Evolutionary conservation across 1,140 invertebrate genomes (phyloP).

Genomic region (Diorhabda carinulata): DNA sequence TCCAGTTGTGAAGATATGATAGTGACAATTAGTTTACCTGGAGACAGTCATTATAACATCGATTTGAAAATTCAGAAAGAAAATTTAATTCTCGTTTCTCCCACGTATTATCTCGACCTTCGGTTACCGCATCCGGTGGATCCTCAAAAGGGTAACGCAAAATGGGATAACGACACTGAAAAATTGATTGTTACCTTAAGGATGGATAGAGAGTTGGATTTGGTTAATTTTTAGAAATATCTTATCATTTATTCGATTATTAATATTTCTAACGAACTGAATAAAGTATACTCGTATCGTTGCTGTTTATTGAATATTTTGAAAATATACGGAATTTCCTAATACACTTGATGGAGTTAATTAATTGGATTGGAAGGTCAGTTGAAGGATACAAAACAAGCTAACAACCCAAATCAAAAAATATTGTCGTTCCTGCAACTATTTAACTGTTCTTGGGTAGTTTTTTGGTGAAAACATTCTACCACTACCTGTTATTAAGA

Average conservation of each 20-base stretch:
- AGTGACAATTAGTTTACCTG: conserved; percentile 68
- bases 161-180: conserved; percentile 67
- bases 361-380: no score
- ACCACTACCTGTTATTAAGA: no score
- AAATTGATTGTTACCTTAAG: conserved; percentile 66
- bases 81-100: conserved; percentile 60
- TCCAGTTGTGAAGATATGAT: conserved; percentile 84
- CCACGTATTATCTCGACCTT: conserved; percentile 66
- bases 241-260: not conserved
- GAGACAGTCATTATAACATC: conserved; percentile 62
- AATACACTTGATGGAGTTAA: no score
- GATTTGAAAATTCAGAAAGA: conserved; percentile 67
- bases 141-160: conserved; percentile 72
- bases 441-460: no score
- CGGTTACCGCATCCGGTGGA: conserved; percentile 75
- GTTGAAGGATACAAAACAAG: no score
- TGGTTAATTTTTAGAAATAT: conserved; percentile 70
- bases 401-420: no score
- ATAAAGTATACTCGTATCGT: no score
- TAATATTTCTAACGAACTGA: no score
- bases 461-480: no score
- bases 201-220: conserved; percentile 73
- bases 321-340: no score
- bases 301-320: no score
- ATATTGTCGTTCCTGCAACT: no score